A percentile compares a stretch with the other conserved stretches of the same genome.
Conservation (phyloP, 2,113 vertebrate genomes). For the Alexandromys fortis region DNA sequence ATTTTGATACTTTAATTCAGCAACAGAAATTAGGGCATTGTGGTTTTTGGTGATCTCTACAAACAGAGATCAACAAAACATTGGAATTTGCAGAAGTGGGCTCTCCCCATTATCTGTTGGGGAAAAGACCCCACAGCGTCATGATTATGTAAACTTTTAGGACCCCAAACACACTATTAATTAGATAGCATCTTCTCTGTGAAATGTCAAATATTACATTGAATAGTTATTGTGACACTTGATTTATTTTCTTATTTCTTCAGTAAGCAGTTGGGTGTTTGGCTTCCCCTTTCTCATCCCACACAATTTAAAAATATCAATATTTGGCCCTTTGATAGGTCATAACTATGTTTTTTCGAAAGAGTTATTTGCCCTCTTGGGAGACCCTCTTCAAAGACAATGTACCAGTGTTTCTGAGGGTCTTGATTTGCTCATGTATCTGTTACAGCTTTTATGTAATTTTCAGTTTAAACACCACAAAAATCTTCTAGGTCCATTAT, state of each 20-base stretch:
- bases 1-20: not conserved
- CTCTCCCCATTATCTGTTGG: not conserved
- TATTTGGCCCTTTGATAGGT: not conserved
- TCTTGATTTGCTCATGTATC: not conserved
- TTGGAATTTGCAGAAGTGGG: not conserved
- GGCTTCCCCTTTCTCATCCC: not conserved
- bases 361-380: slow-evolving; percentile 3
- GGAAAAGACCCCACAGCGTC: not conserved
- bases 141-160: not conserved
- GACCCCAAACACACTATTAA: not conserved
- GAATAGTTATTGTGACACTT: not conserved
- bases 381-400: not conserved
- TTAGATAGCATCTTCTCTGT: not conserved
- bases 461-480: not conserved
- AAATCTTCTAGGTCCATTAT: not conserved
- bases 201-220: not conserved
- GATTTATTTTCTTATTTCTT: not conserved
- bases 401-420: not conserved
- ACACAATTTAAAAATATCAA: not conserved
- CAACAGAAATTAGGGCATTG: not conserved
- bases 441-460: not conserved
- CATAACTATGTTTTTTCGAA: not conserved
- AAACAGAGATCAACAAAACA: not conserved
- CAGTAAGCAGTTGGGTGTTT: not conserved
- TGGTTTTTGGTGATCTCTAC: not conserved